Evolutionary conservation across 1,140 invertebrate species (phyloP).

Genomic region (Mycetomoellerius zeteki): DNA sequence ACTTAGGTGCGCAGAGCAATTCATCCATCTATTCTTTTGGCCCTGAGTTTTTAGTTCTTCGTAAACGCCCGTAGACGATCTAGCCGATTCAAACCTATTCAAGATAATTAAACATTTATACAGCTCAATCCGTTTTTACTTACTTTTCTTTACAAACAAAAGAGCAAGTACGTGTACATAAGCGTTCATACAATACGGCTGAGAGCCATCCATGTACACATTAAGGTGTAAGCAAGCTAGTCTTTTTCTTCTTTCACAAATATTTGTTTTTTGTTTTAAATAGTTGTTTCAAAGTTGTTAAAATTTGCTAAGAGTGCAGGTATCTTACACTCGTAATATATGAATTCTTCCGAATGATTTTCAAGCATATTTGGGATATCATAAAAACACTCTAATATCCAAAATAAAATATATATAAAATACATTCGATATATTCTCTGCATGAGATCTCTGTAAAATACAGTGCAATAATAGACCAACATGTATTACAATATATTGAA

Average conservation of each 20-base stretch:
- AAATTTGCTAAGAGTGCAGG: no score
- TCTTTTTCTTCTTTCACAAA: neutral
- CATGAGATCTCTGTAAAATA: conserved; percentile 1
- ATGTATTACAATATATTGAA: neutral
- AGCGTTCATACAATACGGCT: neutral
- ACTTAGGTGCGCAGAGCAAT: conserved; percentile 73
- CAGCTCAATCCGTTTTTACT: conserved; percentile 21
- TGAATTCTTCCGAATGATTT: neutral
- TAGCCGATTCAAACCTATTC: conserved; percentile 10
- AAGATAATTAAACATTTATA: conserved; percentile 31
- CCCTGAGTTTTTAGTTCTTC: conserved; percentile 3
- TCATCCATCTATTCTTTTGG: conserved; percentile 75
- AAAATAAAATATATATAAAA: neutral
- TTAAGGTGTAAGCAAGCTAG: neutral
- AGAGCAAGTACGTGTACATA: neutral
- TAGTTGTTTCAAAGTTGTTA: neutral
- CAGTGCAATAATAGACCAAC: neutral
- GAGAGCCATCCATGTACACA: neutral
- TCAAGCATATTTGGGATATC: neutral
- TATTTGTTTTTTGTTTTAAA: neutral
- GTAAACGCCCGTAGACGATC: neutral
- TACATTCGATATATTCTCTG: conserved; percentile 1
- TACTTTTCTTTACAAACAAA: neutral
- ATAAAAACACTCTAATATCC: neutral
- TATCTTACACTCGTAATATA: neutral